Evolutionary conservation across 1,140 invertebrate species (phyloP), one percentile per base, ranked within the genome.

Genomic region (Eufriesea mexicana): DNA sequence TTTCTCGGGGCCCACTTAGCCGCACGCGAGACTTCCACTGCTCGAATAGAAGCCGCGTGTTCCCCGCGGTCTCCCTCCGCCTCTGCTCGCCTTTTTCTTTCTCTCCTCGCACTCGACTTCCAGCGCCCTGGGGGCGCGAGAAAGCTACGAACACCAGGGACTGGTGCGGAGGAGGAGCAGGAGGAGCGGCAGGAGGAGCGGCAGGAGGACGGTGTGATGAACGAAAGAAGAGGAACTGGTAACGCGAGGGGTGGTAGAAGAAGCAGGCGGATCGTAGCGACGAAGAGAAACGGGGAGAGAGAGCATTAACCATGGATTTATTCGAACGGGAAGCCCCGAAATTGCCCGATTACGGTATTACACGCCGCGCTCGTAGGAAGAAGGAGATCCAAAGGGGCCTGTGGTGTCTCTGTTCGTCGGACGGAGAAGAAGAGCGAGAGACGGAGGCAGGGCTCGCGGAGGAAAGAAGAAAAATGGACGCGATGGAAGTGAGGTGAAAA

Each of bases 321-420:
- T 94, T 93, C 92, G 91, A 87, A 85, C 80, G 78, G 79, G 80
- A 89, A 90, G 89, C 83, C 83, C 91, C 91, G 85, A 94, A 94
- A 94, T 94, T 94, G 92, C 91, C 88, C 92, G 92, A 94, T 93
- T 93, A 93, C 90, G 87, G 91, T 92, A 93, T 93, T 92, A 92
- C 92, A 90, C 89, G 89, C 86, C 84, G 84, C 83, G 84, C 62
- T 78, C 79, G 81, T 83, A 89, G 74, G 79, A 79, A 86, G 82
- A 86, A 79, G 28, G 71, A 79, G 61, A 66, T 49, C n/a, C 35
- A 74, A 8, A 23, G 54, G 7, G 54, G 64, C n/a, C 28, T 20
- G 35, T n/a, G 12, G 25, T 61, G 1, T 47, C n/a, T 12, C 45
- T 47, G n/a, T 70, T n/a, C 45, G 66, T 68, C 20, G 35, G 18